Percentiles rank a stretch among this genome's conserved stretches.
Evolutionary conservation across 2,888 invertebrate species (phyloP).

Genomic region (Venusia cambrica): DNA sequence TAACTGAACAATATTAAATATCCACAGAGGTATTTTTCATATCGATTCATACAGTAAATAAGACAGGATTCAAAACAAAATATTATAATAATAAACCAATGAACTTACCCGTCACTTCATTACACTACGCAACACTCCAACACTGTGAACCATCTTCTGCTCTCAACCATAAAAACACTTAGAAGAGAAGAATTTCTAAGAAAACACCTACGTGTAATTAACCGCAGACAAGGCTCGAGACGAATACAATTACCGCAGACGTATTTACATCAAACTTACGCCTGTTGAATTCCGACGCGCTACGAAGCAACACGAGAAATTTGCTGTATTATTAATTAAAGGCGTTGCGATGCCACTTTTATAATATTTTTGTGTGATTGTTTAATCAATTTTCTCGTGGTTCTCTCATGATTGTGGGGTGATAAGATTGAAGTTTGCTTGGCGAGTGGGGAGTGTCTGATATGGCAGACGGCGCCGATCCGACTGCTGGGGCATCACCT

Average conservation of each 20-base stretch:
- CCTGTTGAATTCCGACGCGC: slow-evolving; percentile 66
- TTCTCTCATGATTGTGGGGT: slow-evolving; percentile 48
- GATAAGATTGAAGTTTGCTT: slow-evolving; percentile 35
- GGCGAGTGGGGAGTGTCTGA: slow-evolving; percentile 33
- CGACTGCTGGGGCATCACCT: slow-evolving; percentile 76
- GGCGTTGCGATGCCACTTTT: slow-evolving; percentile 40
- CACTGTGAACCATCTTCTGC: slow-evolving; percentile 12
- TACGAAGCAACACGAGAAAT: slow-evolving; percentile 34
- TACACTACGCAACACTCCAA: slow-evolving; percentile 13
- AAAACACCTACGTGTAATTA: too few relatives aligned
- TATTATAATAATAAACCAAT: too few relatives aligned
- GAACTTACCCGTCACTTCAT: slow-evolving; percentile 41
- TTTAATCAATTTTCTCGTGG: slow-evolving; percentile 38
- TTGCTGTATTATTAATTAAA: slow-evolving; percentile 37
- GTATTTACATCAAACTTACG: slow-evolving; percentile 52
- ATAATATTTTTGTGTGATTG: slow-evolving; percentile 27
- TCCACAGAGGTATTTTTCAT: too few relatives aligned
- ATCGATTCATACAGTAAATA: too few relatives aligned
- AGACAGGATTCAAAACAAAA: too few relatives aligned
- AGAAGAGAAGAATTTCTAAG: slow-evolving; percentile 28
- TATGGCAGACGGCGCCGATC: slow-evolving; percentile 46
- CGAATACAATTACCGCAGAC: slow-evolving; percentile 46
- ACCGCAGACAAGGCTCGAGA: slow-evolving; percentile 53
- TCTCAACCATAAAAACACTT: slow-evolving; percentile 39
- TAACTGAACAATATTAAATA: too few relatives aligned